phyloP scores from a whole-genome alignment of 2,113 vertebrate species.

The Halichoerus grypus region DNA sequence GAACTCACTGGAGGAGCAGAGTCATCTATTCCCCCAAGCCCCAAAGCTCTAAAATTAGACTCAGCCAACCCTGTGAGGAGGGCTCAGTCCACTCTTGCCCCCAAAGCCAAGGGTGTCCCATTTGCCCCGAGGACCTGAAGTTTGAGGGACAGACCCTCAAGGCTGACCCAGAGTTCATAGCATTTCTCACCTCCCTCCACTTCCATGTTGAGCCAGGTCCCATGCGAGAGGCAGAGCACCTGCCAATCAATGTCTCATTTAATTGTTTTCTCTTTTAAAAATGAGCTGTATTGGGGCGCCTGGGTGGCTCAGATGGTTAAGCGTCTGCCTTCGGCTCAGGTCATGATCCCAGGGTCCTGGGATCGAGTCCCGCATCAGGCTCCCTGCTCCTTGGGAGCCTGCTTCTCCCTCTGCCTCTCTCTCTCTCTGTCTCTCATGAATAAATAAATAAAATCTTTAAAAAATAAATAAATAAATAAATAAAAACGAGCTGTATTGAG shows the following conservation, averaged over 20 bases:
- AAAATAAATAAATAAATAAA: too few relatives aligned
- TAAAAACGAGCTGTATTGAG: not conserved
- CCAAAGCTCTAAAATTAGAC: not conserved
- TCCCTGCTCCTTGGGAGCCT: too few relatives aligned
- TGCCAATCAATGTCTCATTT: not conserved
- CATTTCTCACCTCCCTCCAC: not conserved
- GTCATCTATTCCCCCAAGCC: not conserved
- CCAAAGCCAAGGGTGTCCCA: not conserved
- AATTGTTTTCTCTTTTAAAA: not conserved
- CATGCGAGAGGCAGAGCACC: not conserved
- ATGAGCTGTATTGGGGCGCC: not conserved
- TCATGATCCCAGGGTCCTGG: too few relatives aligned
- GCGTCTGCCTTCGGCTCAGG: too few relatives aligned
- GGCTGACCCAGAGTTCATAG: not conserved
- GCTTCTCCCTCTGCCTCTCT: too few relatives aligned
- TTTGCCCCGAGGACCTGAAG: not conserved
- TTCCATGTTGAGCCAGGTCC: not conserved
- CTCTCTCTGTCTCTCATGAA: too few relatives aligned
- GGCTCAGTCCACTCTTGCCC: not conserved
- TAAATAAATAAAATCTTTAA: too few relatives aligned
- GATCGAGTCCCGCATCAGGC: too few relatives aligned
- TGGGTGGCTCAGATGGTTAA: too few relatives aligned
- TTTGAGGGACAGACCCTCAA: not conserved
- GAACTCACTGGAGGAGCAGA: slow-evolving; percentile 37
- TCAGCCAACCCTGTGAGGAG: not conserved